These are phyloP conservation scores for Heterotis niloticus DNA, from an alignment of 2,113 vertebrate species.

Conservation along the genomic window DNA sequence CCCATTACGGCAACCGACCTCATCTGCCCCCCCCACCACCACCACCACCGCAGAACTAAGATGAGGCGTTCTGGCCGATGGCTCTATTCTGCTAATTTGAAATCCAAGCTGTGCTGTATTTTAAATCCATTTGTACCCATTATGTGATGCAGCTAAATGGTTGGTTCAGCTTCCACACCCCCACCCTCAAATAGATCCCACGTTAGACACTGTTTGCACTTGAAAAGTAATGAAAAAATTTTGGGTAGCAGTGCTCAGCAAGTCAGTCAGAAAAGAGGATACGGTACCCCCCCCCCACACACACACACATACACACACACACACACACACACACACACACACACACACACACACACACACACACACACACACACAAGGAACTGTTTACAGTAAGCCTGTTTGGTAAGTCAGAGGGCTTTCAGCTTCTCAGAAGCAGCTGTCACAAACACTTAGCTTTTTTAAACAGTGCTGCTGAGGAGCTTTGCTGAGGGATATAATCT, in stretches of 20 bases:
- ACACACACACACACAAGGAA: conserved; percentile 3
- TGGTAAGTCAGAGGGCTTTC: conserved; percentile 8
- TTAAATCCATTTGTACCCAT: not conserved
- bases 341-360: not conserved
- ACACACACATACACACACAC: conserved; percentile 9
- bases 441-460: conserved; percentile 29
- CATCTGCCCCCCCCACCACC: not conserved
- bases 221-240: conserved; percentile 17
- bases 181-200: not conserved
- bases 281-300: not conserved
- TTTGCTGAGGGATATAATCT: conserved; percentile 26
- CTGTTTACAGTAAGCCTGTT: conserved; percentile 11
- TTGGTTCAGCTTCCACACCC: not conserved
- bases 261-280: not conserved
- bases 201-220: not conserved
- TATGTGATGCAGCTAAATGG: not conserved
- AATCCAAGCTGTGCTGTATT: not conserved
- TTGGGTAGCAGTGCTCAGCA: not conserved
- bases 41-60: conserved; percentile 3
- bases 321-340: conserved; percentile 9
- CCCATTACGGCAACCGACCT: not conserved
- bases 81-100: not conserved
- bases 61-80: not conserved
- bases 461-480: conserved; percentile 21
- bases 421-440: conserved; percentile 1